Evolutionary conservation across 1,140 invertebrate genomes (phyloP).

Genomic region (Micrasema minimum): DNA sequence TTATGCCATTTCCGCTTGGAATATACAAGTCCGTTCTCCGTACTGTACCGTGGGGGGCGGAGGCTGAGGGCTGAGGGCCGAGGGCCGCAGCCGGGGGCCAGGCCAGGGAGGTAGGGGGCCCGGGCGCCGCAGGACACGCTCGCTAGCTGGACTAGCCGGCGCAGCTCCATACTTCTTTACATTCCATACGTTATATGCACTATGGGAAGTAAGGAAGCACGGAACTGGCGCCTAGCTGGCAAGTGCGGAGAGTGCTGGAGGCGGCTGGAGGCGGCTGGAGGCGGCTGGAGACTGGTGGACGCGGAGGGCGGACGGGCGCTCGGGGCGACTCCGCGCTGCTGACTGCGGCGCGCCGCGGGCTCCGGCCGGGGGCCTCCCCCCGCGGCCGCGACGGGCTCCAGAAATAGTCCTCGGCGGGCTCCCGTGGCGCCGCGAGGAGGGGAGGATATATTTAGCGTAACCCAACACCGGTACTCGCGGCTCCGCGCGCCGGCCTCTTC

Average conservation of each 20-base stretch:
- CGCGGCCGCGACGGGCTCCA: conserved; percentile 77
- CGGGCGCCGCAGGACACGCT: background rate
- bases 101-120: too few relatives aligned
- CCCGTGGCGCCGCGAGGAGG: conserved; percentile 53
- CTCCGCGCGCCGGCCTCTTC: conserved; percentile 31
- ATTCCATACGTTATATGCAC: conserved; percentile 90
- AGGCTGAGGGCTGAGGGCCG: too few relatives aligned
- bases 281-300: conserved; percentile 36
- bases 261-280: conserved; percentile 54
- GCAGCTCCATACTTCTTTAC: conserved; percentile 96
- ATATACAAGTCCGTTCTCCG: conserved; percentile 1
- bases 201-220: conserved; percentile 97
- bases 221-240: conserved; percentile 76
- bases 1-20: background rate
- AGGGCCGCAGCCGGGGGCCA: too few relatives aligned
- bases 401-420: conserved; percentile 74
- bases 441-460: conserved; percentile 51
- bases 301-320: conserved; percentile 47
- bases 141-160: conserved; percentile 55
- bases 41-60: too few relatives aligned
- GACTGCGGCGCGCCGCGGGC: conserved; percentile 57
- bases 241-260: conserved; percentile 34
- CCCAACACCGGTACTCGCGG: conserved; percentile 48
- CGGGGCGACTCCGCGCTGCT: conserved; percentile 56
- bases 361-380: conserved; percentile 67